Base-by-base conservation (phyloP, 2,797 vertebrate species). In the Rachycentron canadum region DNA sequence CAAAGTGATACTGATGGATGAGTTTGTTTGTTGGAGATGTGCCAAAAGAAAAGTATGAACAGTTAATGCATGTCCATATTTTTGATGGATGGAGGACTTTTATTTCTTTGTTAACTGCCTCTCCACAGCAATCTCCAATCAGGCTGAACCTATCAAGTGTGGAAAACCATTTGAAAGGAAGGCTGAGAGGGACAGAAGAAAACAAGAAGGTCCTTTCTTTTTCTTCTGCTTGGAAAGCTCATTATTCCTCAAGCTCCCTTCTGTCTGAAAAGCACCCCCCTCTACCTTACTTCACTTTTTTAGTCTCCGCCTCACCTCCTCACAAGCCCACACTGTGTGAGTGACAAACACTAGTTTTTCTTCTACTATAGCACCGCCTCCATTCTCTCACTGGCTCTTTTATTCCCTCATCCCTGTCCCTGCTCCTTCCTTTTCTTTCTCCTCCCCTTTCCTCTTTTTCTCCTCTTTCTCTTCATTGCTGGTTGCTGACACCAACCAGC, bases 231-330 rank as follows among this genome's bases (percentile, higher is more conserved):
- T 83, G 81, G 75, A 82, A 93, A 93, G 88, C 95, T 96, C 93
- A 95, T 95, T 97, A 96, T 95, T 95, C 94, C 89, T 88, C 91
- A 74, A 94, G 88, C 89, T 92, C 83, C 56, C 88, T 67, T 86
- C 82, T 61, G 25, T 89, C 86, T 88, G 73, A 87, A 86, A 89
- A 69, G 78, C 45, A 43, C 73, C 41, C 53, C 65, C 52, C 68
- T 62, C 82, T 61, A 84, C 81, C 82, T 89, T 81, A 72, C 76
- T 87, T 85, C 74, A 81, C 64, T 76, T 86, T 86, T 84, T 86
- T 68, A 75, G 84, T 77, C 78, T 69, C 80, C 41, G 25, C 86
- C 84, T 74, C 61, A 78, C 73, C 82, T 83, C 79, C 76, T 62
- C 74, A 84, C 76, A 86, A 83, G 66, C 78, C 58, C 73, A 73